These are phyloP conservation scores for Sminthurinus aureus DNA, from an alignment of 2,888 invertebrate genomes.

Conservation along the genomic window DNA sequence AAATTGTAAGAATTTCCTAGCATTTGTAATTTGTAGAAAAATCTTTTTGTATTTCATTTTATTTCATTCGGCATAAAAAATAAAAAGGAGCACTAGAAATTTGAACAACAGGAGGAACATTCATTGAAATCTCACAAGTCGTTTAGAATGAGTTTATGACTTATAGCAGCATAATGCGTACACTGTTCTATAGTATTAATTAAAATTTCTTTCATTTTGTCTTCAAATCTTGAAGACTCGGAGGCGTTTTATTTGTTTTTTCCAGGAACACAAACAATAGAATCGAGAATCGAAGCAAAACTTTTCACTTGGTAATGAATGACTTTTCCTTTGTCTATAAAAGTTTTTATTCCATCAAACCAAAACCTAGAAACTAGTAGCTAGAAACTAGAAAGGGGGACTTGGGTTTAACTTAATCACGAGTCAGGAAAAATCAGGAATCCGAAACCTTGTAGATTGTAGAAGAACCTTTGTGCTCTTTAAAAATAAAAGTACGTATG, in stretches of 20 bases:
- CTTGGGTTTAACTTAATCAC: neutral
- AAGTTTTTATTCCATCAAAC: neutral
- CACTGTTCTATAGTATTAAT: too few relatives aligned
- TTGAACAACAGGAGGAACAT: neutral
- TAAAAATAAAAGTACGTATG: too few relatives aligned
- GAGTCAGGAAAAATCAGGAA: neutral
- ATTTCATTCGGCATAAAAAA: too few relatives aligned
- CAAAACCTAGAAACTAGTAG: too few relatives aligned
- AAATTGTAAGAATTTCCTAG: too few relatives aligned
- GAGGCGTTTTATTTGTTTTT: too few relatives aligned
- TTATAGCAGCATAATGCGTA: neutral
- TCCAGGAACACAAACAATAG: neutral
- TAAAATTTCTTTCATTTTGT: too few relatives aligned
- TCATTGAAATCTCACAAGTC: neutral
- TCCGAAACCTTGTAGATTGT: neutral
- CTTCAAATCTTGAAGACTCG: too few relatives aligned
- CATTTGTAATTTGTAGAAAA: too few relatives aligned
- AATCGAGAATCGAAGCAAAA: neutral
- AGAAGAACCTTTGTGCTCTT: neutral
- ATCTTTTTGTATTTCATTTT: too few relatives aligned
- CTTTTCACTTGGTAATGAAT: neutral
- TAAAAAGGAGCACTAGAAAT: too few relatives aligned
- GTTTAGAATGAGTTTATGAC: neutral
- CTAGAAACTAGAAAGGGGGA: neutral
- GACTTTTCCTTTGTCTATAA: neutral